Base-by-base conservation (phyloP, 1,140 invertebrate genomes). In the Copidosoma floridanum region DNA sequence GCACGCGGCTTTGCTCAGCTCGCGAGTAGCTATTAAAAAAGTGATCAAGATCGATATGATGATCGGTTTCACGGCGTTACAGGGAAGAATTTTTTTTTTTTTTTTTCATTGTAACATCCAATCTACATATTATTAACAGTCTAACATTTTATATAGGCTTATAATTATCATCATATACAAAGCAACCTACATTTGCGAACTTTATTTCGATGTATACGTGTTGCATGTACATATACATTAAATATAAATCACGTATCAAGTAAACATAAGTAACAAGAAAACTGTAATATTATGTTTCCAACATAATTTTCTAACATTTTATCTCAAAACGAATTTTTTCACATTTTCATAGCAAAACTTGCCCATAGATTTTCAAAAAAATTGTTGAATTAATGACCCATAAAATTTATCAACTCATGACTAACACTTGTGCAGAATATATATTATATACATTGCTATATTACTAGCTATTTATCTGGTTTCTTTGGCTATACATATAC, bases 191-290 rank as follows among this genome's bases (percentile, higher is more conserved):
- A 29, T 29, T 23, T 64, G 67, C 44, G 55, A 67, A 69, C 65
- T n/a, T 62, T 57, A 66, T 53, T 68, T 68, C 63, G 62, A 67
- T 67, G 61, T 64, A 61, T 52, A 41, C 38, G 47, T 46, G 59
- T 53, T 40, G 38, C 32, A 60, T 61, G 53, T 41, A 61, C 63
- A 59, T 61, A 55, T 41, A 61, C 54, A 43, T 57, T 29, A 37
- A 50, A 57, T 53, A 41, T 50, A 47, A 27, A 27, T 14, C 35
- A 61, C 51, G 32, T 38, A 52, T 44, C 20, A 50, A 38, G 40
- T 40, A 8, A 43, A n/a, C 56, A 41, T 56, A 51, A 32, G 32
- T 11, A 57, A 47, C 18, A 24, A 27, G 16, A 26, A 26, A 55
- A 56, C n/a, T 24, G 10, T 40, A 48, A 48, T 40, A 6, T 20